Evolutionary conservation across 2,888 invertebrate species (phyloP).

Genomic region (Hedya salicella): DNA sequence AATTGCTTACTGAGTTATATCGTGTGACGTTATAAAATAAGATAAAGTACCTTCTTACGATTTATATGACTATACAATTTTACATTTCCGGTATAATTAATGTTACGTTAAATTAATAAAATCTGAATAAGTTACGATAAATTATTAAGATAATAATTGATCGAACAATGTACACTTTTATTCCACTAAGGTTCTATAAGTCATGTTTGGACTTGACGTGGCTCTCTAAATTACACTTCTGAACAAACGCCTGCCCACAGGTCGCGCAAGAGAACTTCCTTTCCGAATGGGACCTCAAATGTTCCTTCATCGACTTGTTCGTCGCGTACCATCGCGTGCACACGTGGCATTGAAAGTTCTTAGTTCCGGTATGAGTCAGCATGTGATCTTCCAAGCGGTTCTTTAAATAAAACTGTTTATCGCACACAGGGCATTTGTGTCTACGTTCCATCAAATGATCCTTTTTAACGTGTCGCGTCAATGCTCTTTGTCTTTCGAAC

Average conservation of each 20-base stretch:
- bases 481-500: slow-evolving; percentile 57
- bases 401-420: slow-evolving; percentile 62
- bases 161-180: background rate
- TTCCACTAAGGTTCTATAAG: background rate
- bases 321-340: slow-evolving; percentile 62
- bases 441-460: slow-evolving; percentile 64
- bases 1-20: slow-evolving; percentile 17
- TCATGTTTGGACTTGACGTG: slow-evolving; percentile 61
- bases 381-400: slow-evolving; percentile 61
- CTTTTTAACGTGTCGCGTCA: slow-evolving; percentile 61
- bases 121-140: background rate
- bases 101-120: background rate
- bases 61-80: too few relatives aligned
- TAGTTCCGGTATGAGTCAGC: slow-evolving; percentile 62
- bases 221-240: slow-evolving; percentile 66
- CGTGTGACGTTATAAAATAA: background rate
- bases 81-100: too few relatives aligned
- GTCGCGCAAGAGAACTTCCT: slow-evolving; percentile 45
- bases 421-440: slow-evolving; percentile 59
- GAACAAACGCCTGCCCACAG: slow-evolving; percentile 55
- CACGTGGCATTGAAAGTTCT: slow-evolving; percentile 62
- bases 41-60: background rate
- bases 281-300: slow-evolving; percentile 57
- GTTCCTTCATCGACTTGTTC: slow-evolving; percentile 64
- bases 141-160: background rate